These are phyloP conservation scores for Drosophila koepferae DNA, from an alignment of 2,888 invertebrate species.

Conservation along the genomic window DNA sequence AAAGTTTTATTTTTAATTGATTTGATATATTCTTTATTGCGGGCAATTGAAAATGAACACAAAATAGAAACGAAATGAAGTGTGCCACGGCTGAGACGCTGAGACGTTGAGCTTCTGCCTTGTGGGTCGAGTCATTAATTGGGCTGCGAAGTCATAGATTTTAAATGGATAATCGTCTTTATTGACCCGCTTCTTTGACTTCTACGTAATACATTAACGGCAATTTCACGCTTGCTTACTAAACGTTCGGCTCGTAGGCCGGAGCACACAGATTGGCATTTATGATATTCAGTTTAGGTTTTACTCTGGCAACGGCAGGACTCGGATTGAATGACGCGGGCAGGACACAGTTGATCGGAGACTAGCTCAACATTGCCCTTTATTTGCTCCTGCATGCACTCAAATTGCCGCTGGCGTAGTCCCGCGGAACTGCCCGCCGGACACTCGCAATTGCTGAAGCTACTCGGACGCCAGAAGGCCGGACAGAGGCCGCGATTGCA, in stretches of 20 bases:
- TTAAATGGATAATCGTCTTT: constrained; percentile 73
- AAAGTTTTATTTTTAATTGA: constrained; percentile 55
- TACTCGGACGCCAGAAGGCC: constrained; percentile 91
- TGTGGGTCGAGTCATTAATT: constrained; percentile 63
- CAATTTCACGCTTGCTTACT: constrained; percentile 34
- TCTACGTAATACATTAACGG: constrained; percentile 47
- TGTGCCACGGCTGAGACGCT: neutral
- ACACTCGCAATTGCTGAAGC: constrained; percentile 93
- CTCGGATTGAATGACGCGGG: constrained; percentile 84
- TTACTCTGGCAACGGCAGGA: constrained; percentile 83
- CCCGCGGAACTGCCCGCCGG: constrained; percentile 86
- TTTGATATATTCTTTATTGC: constrained; percentile 64
- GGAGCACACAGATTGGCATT: constrained; percentile 14
- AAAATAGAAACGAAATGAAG: neutral
- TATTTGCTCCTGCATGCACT: constrained; percentile 87
- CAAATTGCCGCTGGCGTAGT: constrained; percentile 89
- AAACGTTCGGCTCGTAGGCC: neutral
- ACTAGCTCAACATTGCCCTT: constrained; percentile 85
- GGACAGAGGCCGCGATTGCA: constrained; percentile 92
- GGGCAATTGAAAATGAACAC: constrained; percentile 48
- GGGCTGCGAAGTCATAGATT: constrained; percentile 58
- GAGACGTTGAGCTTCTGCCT: constrained; percentile 25
- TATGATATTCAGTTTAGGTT: neutral
- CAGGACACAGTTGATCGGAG: constrained; percentile 87
- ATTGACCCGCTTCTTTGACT: constrained; percentile 67